phyloP scores from a whole-genome alignment of 1,140 invertebrate species.

The Chironomus tepperi region DNA sequence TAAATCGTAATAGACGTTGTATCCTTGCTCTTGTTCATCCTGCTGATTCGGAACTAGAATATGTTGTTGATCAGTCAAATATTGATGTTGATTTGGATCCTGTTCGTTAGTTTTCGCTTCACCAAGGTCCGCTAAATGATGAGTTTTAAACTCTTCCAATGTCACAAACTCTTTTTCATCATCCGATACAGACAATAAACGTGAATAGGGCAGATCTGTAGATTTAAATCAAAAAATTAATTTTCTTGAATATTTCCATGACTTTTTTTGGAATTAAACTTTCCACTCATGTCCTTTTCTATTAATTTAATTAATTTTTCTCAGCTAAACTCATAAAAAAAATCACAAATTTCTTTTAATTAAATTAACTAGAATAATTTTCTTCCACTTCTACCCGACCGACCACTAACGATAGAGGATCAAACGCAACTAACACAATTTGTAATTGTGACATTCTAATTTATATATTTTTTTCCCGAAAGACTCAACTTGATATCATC shows the following conservation, averaged over 20 bases:
- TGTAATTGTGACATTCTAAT: neutral
- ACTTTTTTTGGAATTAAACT: neutral
- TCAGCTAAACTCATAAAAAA: neutral
- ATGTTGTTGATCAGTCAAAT: neutral
- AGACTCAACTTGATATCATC: neutral
- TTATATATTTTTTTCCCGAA: neutral
- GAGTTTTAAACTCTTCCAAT: conserved; percentile 35
- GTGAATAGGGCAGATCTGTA: conserved; percentile 34
- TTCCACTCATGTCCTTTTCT: neutral
- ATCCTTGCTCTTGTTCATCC: neutral
- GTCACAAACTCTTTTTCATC: conserved; percentile 32
- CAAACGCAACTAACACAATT: conserved; percentile 6
- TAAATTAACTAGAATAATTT: neutral
- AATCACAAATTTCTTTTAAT: neutral
- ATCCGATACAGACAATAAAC: conserved; percentile 33
- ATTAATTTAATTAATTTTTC: neutral
- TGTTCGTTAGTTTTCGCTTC: conserved; percentile 30
- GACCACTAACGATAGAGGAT: neutral
- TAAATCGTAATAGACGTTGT: conserved; percentile 12
- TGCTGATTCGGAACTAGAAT: neutral
- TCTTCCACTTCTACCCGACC: neutral
- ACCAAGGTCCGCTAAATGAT: conserved; percentile 24
- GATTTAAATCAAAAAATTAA: conserved; percentile 26
- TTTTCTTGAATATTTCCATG: neutral
- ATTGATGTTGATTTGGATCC: conserved; percentile 31